phyloP scores from a whole-genome alignment of 2,797 vertebrate species.

The Hydrophis major region DNA sequence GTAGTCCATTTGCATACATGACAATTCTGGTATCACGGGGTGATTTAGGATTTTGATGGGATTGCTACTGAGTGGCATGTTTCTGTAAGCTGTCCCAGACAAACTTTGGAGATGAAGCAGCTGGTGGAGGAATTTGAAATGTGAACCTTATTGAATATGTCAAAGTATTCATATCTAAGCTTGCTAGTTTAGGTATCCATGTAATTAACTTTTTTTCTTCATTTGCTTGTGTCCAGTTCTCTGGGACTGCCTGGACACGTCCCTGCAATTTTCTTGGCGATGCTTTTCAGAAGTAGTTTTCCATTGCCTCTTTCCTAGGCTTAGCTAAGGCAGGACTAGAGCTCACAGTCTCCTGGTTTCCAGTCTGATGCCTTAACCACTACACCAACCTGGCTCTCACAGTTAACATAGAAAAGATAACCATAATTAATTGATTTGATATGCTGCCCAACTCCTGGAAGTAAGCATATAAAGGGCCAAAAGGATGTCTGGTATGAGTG shows the following conservation, averaged over 20 bases:
- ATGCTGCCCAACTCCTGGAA: neutral
- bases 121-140: neutral
- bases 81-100: neutral
- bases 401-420: neutral
- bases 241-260: neutral
- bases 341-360: neutral
- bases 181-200: neutral
- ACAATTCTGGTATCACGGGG: neutral
- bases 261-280: neutral
- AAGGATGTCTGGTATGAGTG: too few species aligned
- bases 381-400: neutral
- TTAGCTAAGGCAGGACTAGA: neutral
- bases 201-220: neutral
- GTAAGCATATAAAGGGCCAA: neutral
- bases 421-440: neutral
- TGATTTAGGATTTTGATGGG: neutral
- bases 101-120: neutral
- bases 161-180: neutral
- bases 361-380: neutral
- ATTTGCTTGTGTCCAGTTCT: neutral
- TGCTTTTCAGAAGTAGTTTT: neutral
- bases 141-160: neutral
- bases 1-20: too few species aligned
- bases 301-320: neutral
- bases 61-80: neutral